Evolutionary conservation across 2,113 vertebrate species (phyloP), one percentile per base, ranked within the genome.

Genomic region (Campylomormyrus numenius): DNA sequence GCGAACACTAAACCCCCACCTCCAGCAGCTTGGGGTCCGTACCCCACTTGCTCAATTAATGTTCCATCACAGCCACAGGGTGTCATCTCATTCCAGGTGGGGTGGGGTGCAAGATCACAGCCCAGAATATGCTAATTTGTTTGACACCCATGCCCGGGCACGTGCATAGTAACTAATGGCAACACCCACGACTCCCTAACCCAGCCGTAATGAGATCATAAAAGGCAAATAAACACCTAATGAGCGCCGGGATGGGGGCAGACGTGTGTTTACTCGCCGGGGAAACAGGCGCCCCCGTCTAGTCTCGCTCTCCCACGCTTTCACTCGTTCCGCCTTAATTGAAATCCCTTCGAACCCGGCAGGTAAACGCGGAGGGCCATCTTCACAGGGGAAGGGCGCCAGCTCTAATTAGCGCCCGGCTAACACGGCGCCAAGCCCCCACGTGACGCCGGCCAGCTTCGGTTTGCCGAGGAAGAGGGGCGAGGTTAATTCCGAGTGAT

Each of bases 371-470:
- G 62, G 88, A 80, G 83, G n/a, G 27, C 48, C 66, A 35, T 87
- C 48, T 89, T 84, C 35, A 85, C 48, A 62, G 88, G 90, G 87
- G 56, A 89, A 88, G 50, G 50, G 31, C 87, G 91, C 52, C 90
- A 80, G 45, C 89, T 92, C 92, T 93, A 93, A 94, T 94, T 93
- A 94, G 89, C 58, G 88, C 35, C 62, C 87, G 77, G 35, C 92
- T 74, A 66, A 88, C 56, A 39, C 74, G n/a, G 27, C 24, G 35
- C 66, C 90, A 52, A 91, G 35, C 7, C 88, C 88, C n/a, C 24
- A 35, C 62, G 58, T 85, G 88, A 88, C 45, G 91, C 52, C 48
- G 85, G 46, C 80, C 91, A 90, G 91, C 91, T 62, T 19, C 10
- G 8, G 13, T 62, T 88, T 77, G 21, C 19, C 31, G 8, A 24